Evolutionary conservation across 1,140 invertebrate species (phyloP), one percentile per base, ranked within the genome.

Genomic region (Drosophila teissieri): DNA sequence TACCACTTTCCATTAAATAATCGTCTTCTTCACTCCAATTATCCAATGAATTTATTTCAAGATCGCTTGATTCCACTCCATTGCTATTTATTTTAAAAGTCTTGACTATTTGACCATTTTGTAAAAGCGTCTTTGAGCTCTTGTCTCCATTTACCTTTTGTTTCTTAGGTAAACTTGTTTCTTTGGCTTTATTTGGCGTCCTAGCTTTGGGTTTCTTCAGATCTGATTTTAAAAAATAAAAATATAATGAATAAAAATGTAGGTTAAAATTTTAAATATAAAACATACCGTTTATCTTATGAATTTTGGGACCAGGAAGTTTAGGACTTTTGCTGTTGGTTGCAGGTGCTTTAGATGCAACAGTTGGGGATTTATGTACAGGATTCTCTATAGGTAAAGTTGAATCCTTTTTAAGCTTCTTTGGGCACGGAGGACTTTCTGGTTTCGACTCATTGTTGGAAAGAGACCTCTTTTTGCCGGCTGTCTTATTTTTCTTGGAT

Each of bases 381-480:
- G 14, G 7, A 36, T 24, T 44, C 12, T 11, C 7, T 7, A 11
- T 10, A 22, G 11, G 10, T 44, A 4, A 4, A 34, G 17, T 0
- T 1, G 14, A 1, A 36, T 60, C 39, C 17, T 14, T 42, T 6
- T 63, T 63, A 17, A n/a, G 17, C 39, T 14, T 63, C 39, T 63
- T 63, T 34, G 17, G 17, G 12, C 27, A n/a, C 0, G 55, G 39
- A 36, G 14, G 27, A 61, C 17, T 36, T 10, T 44, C 37, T 4
- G 27, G 8, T 11, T 36, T 63, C 0, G n/a, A 2, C 15, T 44
- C n/a, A 12, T 36, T 19, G 7, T 2, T 6, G 1, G 17, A 8
- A 5, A 34, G 1, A 6, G 37, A 14, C 22, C 60, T 15, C 37
- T 62, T 62, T 56, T 40, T 15, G 14, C 12, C 22, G 3, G 6